Base-by-base conservation (phyloP, 2,113 vertebrate species). In the Notiomystis cincta region DNA sequence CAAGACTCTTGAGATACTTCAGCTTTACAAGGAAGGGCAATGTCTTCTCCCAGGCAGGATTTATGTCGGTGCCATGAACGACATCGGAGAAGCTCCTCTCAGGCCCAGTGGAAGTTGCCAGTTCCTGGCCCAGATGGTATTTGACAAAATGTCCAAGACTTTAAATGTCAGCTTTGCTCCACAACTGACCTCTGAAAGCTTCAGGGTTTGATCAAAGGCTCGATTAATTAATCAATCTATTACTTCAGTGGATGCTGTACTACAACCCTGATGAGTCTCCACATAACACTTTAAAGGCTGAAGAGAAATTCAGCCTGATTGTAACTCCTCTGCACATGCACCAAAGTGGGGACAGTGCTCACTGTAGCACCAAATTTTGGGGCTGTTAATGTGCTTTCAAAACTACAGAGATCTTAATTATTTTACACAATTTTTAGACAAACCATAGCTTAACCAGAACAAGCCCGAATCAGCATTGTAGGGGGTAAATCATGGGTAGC, bases 401-500 rank as follows among this genome's bases (percentile, higher is more conserved):
- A 76, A 28, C 37, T 12, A n/a, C 10, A 7, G 42, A 8, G 20
- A 69, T 4, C 64, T 83, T 33, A 38, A 28, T 22, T 50, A 44
- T 33, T 73, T 40, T 1, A n/a, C 35, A 37, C 2, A 8, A 14
- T 11, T 70, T 50, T 86, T 10, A 90, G 30, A 44, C 35, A 93
- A 83, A 83, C 23, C 24, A 9, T 6, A 35, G 56, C 54, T 69
- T 47, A 38, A 54, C 11, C 23, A 27, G 33, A 70, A 50, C 17
- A 62, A 89, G 9, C 37, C 62, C 45, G 78, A 78, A 78, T 2
- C 42, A 79, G 38, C 57, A 89, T 38, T 2, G 1, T 42, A 88
- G 91, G 83, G 97, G 64, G 72, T 85, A 94, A 96, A 82, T 42
- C 24, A 94, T 88, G 92, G 60, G 67, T 90, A 92, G 92, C 61